phyloP scores from a whole-genome alignment of 2,797 vertebrate genomes.

The Aplochiton taeniatus region DNA sequence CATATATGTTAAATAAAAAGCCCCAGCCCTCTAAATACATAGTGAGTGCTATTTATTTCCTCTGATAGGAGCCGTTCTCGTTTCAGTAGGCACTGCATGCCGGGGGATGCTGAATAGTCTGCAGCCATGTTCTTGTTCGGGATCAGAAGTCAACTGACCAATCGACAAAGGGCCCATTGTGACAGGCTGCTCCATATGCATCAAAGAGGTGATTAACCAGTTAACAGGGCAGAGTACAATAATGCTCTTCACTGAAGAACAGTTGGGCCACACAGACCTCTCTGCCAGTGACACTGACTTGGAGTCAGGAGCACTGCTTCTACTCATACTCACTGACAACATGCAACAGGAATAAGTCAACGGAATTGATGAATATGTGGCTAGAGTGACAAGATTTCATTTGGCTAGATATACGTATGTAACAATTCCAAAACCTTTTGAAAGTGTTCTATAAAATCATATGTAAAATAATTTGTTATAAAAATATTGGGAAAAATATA shows the following conservation, averaged over 20 bases:
- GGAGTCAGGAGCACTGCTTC: constrained; percentile 43
- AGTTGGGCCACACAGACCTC: constrained; percentile 68
- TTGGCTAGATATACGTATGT: too few species aligned
- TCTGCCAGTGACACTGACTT: constrained; percentile 46
- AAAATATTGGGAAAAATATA: too few species aligned
- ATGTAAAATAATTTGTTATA: too few species aligned
- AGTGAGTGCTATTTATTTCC: constrained; percentile 8
- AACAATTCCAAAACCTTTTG: too few species aligned
- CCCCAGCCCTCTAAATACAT: constrained; percentile 26
- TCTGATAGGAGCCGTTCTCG: background rate
- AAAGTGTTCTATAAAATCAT: too few species aligned
- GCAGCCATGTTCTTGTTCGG: constrained; percentile 64
- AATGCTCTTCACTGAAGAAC: constrained; percentile 75
- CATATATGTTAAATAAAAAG: constrained; percentile 4
- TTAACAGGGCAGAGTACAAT: constrained; percentile 78
- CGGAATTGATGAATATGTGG: too few species aligned
- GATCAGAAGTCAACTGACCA: constrained; percentile 76
- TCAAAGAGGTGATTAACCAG: constrained; percentile 83
- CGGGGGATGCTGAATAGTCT: constrained; percentile 55
- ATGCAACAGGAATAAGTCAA: constrained; percentile 52
- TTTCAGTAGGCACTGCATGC: constrained; percentile 39
- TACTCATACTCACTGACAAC: constrained; percentile 54
- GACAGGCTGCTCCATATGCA: constrained; percentile 69
- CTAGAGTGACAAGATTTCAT: too few species aligned
- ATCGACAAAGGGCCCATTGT: constrained; percentile 78